Base-by-base conservation (phyloP, 2,888 invertebrate species). In the Drosophila diplacantha region DNA sequence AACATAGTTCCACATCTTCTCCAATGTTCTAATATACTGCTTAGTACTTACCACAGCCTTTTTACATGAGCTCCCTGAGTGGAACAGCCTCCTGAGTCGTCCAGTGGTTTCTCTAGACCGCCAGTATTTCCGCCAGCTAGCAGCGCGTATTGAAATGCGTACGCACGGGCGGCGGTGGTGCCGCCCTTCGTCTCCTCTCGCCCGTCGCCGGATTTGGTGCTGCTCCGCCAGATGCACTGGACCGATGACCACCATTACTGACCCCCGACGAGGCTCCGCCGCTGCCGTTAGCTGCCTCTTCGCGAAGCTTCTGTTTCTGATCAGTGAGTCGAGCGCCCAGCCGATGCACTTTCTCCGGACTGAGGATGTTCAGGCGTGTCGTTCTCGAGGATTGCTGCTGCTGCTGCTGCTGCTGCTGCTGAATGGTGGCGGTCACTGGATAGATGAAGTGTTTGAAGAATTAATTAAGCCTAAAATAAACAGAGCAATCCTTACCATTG, bases 271-370 rank as follows among this genome's bases (percentile, higher is more conserved):
- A 6, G 20, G 39, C 31, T 5, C 18, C 26, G 9, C 59, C 4
- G 52, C 62, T 18, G 53, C 58, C 51, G 37, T 66, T 56, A 44
- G 59, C 61, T 31, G 69, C 66, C 24, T 75, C 79, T 2, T 74
- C 71, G 22, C 81, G 78, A 39, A 71, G n/a, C 59, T 77, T 83
- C 65, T 81, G 85, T 64, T 86, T 87, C 49, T 86, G 87, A 69
- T 86, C 87, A 35, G 70, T 83, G 26, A 88, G 69, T 16, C 84
- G 85, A 3, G 86, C 86, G 51, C 85, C 87, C 24, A 88, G 67
- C 7, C 86, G 84, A 72, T 86, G 86, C 32, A 88, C 81, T 68
- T 84, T 87, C 72, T 88, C 88, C 6, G 88, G 88, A 64, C 88
- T 87, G 54, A 88, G 74, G 50, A 88, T 85, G 44, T 73, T 81